Evolutionary conservation across 64 coral and sea anemone genomes (phyloP).

Genomic region (Orbicella faveolata): DNA sequence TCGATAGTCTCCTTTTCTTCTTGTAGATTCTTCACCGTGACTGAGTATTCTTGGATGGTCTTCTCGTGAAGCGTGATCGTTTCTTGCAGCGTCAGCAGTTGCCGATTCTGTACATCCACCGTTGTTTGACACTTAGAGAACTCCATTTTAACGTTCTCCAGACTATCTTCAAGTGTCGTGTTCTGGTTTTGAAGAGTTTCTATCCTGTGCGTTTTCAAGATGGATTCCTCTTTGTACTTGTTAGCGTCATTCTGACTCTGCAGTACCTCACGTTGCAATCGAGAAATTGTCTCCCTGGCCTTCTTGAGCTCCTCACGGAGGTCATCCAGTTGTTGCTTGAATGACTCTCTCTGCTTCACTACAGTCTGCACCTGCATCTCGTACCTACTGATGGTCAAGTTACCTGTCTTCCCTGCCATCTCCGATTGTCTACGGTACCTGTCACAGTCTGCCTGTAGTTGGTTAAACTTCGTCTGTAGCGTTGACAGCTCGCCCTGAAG

Average conservation of each 20-base stretch:
- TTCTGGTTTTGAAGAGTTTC: slow-evolving; percentile 47
- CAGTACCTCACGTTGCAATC: slow-evolving; percentile 53
- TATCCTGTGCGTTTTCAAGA: slow-evolving; percentile 55
- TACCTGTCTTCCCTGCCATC: slow-evolving; percentile 71
- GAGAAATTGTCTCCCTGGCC: slow-evolving; percentile 48
- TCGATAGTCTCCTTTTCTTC: slow-evolving; percentile 40
- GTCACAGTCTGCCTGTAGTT: slow-evolving; percentile 63
- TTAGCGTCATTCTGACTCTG: slow-evolving; percentile 55
- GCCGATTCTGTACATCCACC: slow-evolving; percentile 44
- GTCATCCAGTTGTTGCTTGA: slow-evolving; percentile 58
- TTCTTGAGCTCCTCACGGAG: slow-evolving; percentile 55
- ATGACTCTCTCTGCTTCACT: slow-evolving; percentile 63
- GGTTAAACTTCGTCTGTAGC: slow-evolving; percentile 56
- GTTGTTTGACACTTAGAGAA: slow-evolving; percentile 49
- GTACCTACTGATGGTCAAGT: slow-evolving; percentile 68
- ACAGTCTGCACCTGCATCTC: slow-evolving; percentile 68
- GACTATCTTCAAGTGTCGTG: slow-evolving; percentile 39
- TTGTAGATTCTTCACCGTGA: slow-evolving; percentile 21
- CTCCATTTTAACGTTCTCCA: slow-evolving; percentile 39
- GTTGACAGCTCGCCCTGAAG: slow-evolving; percentile 57
- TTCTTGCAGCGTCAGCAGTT: slow-evolving; percentile 39
- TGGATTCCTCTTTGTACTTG: slow-evolving; percentile 62
- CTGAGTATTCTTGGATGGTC: slow-evolving; percentile 42
- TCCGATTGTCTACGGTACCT: slow-evolving; percentile 66
- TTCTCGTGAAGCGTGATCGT: slow-evolving; percentile 48